These are phyloP conservation scores for Anseranas semipalmata DNA, from an alignment of 2,113 vertebrate species.

Conservation along the genomic window DNA sequence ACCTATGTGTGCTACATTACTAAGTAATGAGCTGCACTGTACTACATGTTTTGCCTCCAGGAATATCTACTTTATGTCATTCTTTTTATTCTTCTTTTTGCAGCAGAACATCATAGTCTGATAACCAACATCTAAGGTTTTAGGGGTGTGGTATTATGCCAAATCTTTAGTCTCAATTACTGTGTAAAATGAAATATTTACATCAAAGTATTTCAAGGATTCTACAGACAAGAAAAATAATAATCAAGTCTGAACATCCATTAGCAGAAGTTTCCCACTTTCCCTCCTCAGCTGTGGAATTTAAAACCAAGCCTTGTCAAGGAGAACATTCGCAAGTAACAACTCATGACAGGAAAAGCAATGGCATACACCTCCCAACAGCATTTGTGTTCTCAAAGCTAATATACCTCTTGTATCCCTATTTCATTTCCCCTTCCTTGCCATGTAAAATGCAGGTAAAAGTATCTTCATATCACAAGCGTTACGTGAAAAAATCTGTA, in stretches of 20 bases:
- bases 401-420: not conserved
- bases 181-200: not conserved
- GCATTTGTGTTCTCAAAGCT: not conserved
- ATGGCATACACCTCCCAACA: not conserved
- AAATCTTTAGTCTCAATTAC: not conserved
- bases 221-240: not conserved
- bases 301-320: not conserved
- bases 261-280: not conserved
- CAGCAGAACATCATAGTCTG: conserved; percentile 6
- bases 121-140: not conserved
- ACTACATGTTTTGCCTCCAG: conserved; percentile 54
- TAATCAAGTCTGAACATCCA: not conserved
- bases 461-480: not conserved
- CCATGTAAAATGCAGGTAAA: not conserved
- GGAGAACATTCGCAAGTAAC: not conserved
- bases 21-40: conserved; percentile 44
- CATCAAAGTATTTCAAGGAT: not conserved
- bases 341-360: not conserved
- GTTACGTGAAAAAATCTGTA: not conserved
- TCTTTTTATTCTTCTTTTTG: conserved; percentile 11
- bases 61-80: conserved; percentile 32
- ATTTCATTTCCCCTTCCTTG: not conserved
- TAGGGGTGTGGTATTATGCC: not conserved
- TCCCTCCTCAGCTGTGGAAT: not conserved
- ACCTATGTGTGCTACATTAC: not conserved